Evolutionary conservation across 2,888 invertebrate species (phyloP).

Genomic region (Exocentrus adspersus): DNA sequence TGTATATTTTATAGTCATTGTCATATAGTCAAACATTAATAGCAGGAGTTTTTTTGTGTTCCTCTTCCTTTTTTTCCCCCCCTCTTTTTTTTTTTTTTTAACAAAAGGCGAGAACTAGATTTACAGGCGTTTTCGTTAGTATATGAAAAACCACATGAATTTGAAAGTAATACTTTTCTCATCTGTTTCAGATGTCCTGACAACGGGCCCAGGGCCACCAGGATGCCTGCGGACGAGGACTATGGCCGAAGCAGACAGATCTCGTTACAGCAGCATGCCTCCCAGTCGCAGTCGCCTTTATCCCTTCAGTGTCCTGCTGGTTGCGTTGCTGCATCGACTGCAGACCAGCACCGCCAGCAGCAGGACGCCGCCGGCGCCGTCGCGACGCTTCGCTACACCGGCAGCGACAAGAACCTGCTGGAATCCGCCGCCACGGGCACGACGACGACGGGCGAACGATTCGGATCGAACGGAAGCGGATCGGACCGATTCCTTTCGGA

Average conservation of each 20-base stretch:
- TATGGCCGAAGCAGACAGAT: constrained; percentile 59
- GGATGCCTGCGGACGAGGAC: constrained; percentile 68
- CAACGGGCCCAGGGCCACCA: constrained; percentile 73
- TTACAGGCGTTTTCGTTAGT: no score
- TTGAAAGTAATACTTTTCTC: no score
- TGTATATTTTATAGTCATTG: no score
- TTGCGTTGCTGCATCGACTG: constrained; percentile 50
- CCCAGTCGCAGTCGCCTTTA: constrained; percentile 38
- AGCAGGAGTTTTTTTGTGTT: no score
- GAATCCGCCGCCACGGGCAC: constrained; percentile 30
- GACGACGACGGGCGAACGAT: constrained; percentile 30
- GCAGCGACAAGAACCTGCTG: constrained; percentile 46
- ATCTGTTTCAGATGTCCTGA: constrained; percentile 71
- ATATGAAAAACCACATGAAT: no score
- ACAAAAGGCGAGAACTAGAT: no score
- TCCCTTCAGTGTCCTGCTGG: constrained; percentile 52
- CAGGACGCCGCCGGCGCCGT: not conserved
- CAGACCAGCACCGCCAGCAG: constrained; percentile 44
- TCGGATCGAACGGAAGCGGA: constrained; percentile 9
- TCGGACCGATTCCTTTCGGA: constrained; percentile 31
- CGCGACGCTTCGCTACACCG: constrained; percentile 41
- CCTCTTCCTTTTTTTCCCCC: no score
- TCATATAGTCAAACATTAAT: no score
- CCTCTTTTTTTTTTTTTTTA: no score
- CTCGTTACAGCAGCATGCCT: constrained; percentile 47